These are phyloP conservation scores for Petrophora chlorosata DNA, from an alignment of 2,888 invertebrate genomes.

Conservation along the genomic window DNA sequence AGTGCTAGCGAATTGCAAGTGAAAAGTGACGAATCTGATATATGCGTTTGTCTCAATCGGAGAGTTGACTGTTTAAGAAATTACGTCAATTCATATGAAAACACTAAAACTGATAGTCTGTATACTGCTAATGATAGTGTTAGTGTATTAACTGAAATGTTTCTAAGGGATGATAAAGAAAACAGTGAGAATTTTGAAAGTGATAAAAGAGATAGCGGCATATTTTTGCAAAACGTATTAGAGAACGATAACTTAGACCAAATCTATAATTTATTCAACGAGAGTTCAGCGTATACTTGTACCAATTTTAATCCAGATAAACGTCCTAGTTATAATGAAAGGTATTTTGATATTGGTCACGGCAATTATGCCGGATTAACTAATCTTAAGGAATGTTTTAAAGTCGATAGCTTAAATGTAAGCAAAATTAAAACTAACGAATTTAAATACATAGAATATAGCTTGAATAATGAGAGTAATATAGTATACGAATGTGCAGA, in stretches of 20 bases:
- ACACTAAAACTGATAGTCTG: slow-evolving; percentile 17
- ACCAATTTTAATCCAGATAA: slow-evolving; percentile 14
- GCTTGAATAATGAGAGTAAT: slow-evolving; percentile 32
- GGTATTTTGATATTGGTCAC: slow-evolving; percentile 4
- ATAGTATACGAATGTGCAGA: slow-evolving; percentile 36
- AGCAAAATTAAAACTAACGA: slow-evolving; percentile 12
- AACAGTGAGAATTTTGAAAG: slow-evolving; percentile 13
- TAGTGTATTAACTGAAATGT: slow-evolving; percentile 25
- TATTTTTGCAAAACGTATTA: slow-evolving; percentile 27
- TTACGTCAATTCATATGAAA: slow-evolving; percentile 43
- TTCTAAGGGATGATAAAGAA: slow-evolving; percentile 20
- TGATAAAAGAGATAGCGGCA: slow-evolving; percentile 18
- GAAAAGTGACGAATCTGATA: slow-evolving; percentile 1
- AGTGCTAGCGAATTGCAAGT: not conserved
- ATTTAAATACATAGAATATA: slow-evolving; percentile 27
- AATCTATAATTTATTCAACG: slow-evolving; percentile 7
- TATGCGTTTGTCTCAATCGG: not conserved
- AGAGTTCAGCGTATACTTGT: slow-evolving; percentile 1
- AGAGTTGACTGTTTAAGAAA: slow-evolving; percentile 24
- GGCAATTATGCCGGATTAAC: slow-evolving; percentile 3
- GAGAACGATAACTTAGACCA: slow-evolving; percentile 14
- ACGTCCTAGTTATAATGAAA: slow-evolving; percentile 4
- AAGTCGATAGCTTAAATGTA: slow-evolving; percentile 3
- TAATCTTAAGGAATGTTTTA: not conserved
- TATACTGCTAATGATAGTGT: slow-evolving; percentile 21